Percentiles rank a stretch among this genome's conserved stretches.
These are phyloP conservation scores for Melanotus villosus DNA, from an alignment of 2,888 invertebrate species.

Conservation along the genomic window DNA sequence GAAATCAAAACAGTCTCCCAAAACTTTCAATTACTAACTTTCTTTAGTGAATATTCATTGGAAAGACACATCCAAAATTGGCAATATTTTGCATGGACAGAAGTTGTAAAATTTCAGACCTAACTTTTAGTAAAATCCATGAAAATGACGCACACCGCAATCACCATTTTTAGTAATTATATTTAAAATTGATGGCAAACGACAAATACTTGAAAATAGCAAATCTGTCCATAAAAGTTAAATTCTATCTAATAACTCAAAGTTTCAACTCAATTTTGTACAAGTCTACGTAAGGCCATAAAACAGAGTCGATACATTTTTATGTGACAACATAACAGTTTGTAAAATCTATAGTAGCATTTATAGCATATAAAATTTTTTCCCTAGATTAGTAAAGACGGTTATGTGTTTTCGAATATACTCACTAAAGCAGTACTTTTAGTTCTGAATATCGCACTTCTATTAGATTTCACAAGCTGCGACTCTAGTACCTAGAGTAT, in stretches of 20 bases:
- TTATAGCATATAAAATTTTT: slow-evolving; percentile 12
- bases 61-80: too few species aligned
- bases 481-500: slow-evolving; percentile 25
- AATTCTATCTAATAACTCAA: neutral
- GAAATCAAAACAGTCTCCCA: too few species aligned
- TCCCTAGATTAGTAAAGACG: neutral
- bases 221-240: neutral
- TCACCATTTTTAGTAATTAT: too few species aligned
- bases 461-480: slow-evolving; percentile 17
- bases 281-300: neutral
- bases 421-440: slow-evolving; percentile 5
- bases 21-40: too few species aligned
- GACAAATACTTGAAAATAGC: too few species aligned
- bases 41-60: too few species aligned
- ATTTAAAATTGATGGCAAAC: too few species aligned
- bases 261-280: neutral
- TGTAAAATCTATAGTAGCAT: slow-evolving; percentile 1
- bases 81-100: too few species aligned
- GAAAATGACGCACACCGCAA: too few species aligned
- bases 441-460: neutral
- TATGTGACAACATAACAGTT: neutral
- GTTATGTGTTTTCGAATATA: neutral
- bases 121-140: too few species aligned
- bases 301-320: neutral
- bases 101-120: too few species aligned